Percentiles rank a stretch among this genome's conserved stretches.
phyloP scores from a whole-genome alignment of 2,888 invertebrate genomes.

The Subacronicta megacephala region DNA sequence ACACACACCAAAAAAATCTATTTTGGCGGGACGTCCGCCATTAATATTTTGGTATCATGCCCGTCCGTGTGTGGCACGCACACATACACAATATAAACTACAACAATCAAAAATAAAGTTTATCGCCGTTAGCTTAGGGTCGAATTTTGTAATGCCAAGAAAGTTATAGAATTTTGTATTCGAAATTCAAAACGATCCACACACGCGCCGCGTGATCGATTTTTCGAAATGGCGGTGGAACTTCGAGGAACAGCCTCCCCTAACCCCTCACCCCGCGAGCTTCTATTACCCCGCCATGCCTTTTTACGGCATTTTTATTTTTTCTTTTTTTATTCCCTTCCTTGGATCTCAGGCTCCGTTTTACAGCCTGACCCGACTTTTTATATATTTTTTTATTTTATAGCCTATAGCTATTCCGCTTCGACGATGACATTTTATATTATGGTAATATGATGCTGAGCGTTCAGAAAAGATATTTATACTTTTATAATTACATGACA shows the following conservation, averaged over 20 bases:
- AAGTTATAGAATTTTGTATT: slow-evolving; percentile 67
- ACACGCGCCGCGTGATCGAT: slow-evolving; percentile 86
- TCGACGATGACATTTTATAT: slow-evolving; percentile 57
- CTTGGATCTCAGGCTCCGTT: slow-evolving; percentile 68
- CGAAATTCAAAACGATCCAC: slow-evolving; percentile 81
- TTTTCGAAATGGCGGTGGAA: slow-evolving; percentile 74
- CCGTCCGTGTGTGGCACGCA: slow-evolving; percentile 61
- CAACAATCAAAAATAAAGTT: slow-evolving; percentile 47
- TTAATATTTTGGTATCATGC: slow-evolving; percentile 76
- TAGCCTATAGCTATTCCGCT: slow-evolving; percentile 54
- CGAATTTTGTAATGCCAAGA: slow-evolving; percentile 37
- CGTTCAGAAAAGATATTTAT: slow-evolving; percentile 19
- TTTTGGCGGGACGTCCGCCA: slow-evolving; percentile 71
- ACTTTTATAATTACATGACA: too few species aligned
- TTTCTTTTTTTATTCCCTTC: slow-evolving; percentile 71
- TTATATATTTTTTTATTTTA: slow-evolving; percentile 59
- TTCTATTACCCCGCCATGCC: slow-evolving; percentile 73
- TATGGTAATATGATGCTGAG: slow-evolving; percentile 51
- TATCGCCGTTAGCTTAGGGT: slow-evolving; percentile 7
- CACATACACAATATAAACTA: slow-evolving; percentile 36
- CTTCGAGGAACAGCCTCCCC: slow-evolving; percentile 62
- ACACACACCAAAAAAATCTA: slow-evolving; percentile 67
- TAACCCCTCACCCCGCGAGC: slow-evolving; percentile 51
- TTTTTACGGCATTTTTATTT: slow-evolving; percentile 77
- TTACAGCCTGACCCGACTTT: slow-evolving; percentile 66